Conservation (phyloP, 2,113 vertebrate genomes). For the Amblyopsis rosae region DNA sequence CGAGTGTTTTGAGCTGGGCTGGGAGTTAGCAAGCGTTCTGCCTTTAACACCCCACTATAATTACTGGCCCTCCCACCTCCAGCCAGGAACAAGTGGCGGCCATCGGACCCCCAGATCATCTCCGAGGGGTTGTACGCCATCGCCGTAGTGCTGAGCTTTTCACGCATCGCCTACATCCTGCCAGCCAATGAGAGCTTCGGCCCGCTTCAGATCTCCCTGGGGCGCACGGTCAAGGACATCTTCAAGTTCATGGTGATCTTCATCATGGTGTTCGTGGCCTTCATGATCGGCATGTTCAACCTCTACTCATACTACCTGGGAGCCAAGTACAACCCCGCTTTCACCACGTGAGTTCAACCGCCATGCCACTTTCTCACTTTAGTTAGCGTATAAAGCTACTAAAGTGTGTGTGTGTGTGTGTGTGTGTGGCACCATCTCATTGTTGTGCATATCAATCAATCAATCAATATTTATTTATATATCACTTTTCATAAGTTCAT, state of each 20-base stretch:
- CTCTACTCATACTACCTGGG: constrained; percentile 98
- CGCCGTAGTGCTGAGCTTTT: constrained; percentile 96
- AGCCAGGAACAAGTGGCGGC: constrained; percentile 98
- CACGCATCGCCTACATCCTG: constrained; percentile 96
- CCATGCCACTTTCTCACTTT: neutral
- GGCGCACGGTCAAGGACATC: constrained; percentile 97
- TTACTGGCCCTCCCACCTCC: constrained; percentile 47
- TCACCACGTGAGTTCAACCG: constrained; percentile 91
- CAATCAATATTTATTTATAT: too few species aligned
- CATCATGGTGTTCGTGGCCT: constrained; percentile 99
- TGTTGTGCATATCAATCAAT: neutral
- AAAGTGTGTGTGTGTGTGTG: constrained; percentile 4
- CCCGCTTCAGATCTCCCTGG: constrained; percentile 95
- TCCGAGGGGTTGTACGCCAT: constrained; percentile 97
- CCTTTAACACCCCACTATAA: too few species aligned
- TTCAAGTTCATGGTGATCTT: constrained; percentile 99
- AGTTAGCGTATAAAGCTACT: neutral
- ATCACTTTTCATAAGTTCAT: too few species aligned
- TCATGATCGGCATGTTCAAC: constrained; percentile 99
- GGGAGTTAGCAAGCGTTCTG: too few species aligned
- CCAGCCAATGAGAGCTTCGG: constrained; percentile 98
- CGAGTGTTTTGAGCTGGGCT: too few species aligned
- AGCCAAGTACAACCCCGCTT: constrained; percentile 96
- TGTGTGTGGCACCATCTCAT: neutral
- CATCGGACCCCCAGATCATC: constrained; percentile 97